Evolutionary conservation across 2,113 vertebrate genomes (phyloP).

Genomic region (Sinocyclocheilus anshuiensis): DNA sequence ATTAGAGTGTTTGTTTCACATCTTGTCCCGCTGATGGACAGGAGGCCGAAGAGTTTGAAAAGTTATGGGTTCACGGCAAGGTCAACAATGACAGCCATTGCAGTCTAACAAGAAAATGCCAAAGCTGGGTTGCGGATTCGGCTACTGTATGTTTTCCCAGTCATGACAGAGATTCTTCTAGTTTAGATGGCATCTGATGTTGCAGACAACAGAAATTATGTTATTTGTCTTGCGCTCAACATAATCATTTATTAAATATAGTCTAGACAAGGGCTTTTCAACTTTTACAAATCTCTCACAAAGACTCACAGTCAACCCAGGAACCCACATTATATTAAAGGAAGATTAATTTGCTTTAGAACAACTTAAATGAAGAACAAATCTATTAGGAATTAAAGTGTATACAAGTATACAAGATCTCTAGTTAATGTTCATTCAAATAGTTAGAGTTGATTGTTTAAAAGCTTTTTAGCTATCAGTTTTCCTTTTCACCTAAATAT

Average conservation of each 20-base stretch:
- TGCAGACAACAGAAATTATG: neutral
- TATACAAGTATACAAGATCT: neutral
- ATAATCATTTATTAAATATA: neutral
- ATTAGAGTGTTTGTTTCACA: constrained; percentile 37
- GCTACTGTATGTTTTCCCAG: constrained; percentile 8
- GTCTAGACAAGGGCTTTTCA: neutral
- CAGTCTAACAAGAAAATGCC: neutral
- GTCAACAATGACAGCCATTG: neutral
- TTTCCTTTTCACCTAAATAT: neutral
- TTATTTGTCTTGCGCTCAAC: neutral
- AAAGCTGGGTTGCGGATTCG: neutral
- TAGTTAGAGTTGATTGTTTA: neutral
- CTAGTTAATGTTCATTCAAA: neutral
- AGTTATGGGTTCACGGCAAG: constrained; percentile 27
- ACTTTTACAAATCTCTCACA: neutral
- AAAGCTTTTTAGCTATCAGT: neutral
- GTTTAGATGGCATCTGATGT: neutral
- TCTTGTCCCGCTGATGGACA: constrained; percentile 38
- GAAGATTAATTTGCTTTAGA: neutral
- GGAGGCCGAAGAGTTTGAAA: constrained; percentile 12
- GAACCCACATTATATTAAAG: neutral
- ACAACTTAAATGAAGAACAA: neutral
- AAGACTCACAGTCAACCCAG: too few species aligned
- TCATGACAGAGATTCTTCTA: neutral
- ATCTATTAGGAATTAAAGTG: too few species aligned